Evolutionary conservation across 2,113 vertebrate species (phyloP).

Genomic region (Poeciliopsis occidentalis): DNA sequence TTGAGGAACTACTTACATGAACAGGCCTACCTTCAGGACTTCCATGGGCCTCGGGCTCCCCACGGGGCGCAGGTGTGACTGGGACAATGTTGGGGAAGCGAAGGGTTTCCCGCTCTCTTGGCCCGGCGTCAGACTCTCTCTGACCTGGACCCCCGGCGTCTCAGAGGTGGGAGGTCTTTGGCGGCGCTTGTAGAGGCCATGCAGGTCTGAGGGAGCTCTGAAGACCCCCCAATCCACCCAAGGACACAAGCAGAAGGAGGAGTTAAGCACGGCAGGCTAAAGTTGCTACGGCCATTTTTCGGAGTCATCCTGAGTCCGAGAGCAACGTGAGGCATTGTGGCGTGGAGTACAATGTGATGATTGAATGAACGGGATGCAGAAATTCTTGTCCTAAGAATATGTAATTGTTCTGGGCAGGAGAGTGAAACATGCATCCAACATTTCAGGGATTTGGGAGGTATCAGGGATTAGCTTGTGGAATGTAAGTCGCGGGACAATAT

Average conservation of each 20-base stretch:
- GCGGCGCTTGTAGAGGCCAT: slow-evolving; percentile 84
- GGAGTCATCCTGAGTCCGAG: slow-evolving; percentile 39
- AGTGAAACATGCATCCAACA: slow-evolving; percentile 28
- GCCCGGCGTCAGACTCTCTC: slow-evolving; percentile 86
- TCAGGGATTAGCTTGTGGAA: not conserved
- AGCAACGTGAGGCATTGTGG: slow-evolving; percentile 52
- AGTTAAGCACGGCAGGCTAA: slow-evolving; percentile 37
- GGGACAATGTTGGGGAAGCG: slow-evolving; percentile 75
- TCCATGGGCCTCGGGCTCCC: slow-evolving; percentile 86
- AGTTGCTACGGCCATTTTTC: slow-evolving; percentile 42
- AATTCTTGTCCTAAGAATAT: slow-evolving; percentile 53
- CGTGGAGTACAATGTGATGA: slow-evolving; percentile 56
- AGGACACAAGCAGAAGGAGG: slow-evolving; percentile 43
- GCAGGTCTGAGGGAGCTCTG: slow-evolving; percentile 86
- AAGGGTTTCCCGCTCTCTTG: slow-evolving; percentile 82
- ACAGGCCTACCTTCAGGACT: slow-evolving; percentile 87
- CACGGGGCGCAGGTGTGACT: slow-evolving; percentile 80
- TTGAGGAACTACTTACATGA: not conserved
- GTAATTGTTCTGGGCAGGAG: slow-evolving; percentile 44
- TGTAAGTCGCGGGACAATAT: not conserved
- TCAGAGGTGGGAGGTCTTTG: slow-evolving; percentile 82
- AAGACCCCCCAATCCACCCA: slow-evolving; percentile 55
- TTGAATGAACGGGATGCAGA: slow-evolving; percentile 41
- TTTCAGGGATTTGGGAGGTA: slow-evolving; percentile 2
- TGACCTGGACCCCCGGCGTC: slow-evolving; percentile 87